These are phyloP conservation scores for Thalassarche chlororhynchos DNA, from an alignment of 2,113 vertebrate species.

Conservation along the genomic window DNA sequence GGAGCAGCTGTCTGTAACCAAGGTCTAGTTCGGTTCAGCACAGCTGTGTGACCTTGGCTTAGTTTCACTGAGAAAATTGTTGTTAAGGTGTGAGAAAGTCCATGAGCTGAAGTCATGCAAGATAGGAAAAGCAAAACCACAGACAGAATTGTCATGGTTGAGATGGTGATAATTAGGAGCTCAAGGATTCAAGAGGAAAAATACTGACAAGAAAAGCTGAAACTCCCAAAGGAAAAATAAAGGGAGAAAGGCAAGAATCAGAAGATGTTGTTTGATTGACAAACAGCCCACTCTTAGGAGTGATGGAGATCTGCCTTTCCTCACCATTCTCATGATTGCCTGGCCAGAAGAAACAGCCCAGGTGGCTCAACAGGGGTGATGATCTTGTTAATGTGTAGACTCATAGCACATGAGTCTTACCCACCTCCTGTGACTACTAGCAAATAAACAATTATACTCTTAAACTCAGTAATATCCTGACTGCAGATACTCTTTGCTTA, in stretches of 20 bases:
- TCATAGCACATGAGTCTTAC: neutral
- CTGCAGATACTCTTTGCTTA: neutral
- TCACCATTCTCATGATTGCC: neutral
- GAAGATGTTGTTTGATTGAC: neutral
- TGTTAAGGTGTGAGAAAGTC: neutral
- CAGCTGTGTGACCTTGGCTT: neutral
- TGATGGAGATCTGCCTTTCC: neutral
- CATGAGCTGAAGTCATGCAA: neutral
- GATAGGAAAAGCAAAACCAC: neutral
- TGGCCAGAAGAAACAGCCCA: neutral
- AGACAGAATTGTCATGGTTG: neutral
- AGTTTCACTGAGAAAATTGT: neutral
- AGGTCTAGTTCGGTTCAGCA: neutral
- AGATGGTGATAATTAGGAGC: neutral
- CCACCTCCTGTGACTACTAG: neutral
- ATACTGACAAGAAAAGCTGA: neutral
- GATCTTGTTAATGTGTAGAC: neutral
- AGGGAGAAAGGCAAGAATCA: neutral
- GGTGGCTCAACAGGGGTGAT: accelerated
- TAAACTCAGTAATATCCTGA: neutral
- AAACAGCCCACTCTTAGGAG: neutral
- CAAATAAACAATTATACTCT: neutral
- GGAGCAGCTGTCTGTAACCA: neutral
- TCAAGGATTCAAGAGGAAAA: neutral
- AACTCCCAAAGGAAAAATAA: neutral